phyloP scores from a whole-genome alignment of 2,888 invertebrate genomes.

The Sesia apiformis region DNA sequence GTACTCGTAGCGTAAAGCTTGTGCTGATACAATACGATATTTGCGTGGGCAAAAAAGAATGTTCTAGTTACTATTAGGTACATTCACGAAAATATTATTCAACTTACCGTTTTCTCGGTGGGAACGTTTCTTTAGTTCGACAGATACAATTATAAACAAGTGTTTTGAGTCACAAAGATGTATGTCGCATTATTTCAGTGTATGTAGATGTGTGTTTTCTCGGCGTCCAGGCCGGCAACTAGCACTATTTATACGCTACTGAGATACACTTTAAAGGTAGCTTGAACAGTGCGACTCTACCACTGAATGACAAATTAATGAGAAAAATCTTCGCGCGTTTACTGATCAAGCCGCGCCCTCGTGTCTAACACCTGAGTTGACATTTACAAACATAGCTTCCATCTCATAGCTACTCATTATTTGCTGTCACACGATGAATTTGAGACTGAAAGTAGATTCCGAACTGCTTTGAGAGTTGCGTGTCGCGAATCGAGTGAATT shows the following conservation, averaged over 20 bases:
- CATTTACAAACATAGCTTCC: neutral
- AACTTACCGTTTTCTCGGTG: neutral
- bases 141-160: neutral
- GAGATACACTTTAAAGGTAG: slow-evolving; percentile 33
- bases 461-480: slow-evolving; percentile 9
- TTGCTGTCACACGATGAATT: slow-evolving; percentile 12
- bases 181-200: neutral
- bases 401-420: neutral
- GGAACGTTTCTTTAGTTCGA: neutral
- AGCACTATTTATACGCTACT: slow-evolving; percentile 47
- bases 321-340: slow-evolving; percentile 46
- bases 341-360: slow-evolving; percentile 4
- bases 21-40: too few relatives aligned
- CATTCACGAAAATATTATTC: neutral
- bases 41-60: too few relatives aligned
- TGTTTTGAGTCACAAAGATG: neutral
- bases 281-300: slow-evolving; percentile 35
- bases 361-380: neutral
- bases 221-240: slow-evolving; percentile 28
- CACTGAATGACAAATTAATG: slow-evolving; percentile 50
- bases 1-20: too few relatives aligned
- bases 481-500: slow-evolving; percentile 17
- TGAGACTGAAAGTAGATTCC: slow-evolving; percentile 22
- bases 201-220: slow-evolving; percentile 24
- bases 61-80: neutral